Evolutionary conservation across 2,113 vertebrate genomes (phyloP).

Genomic region (Crotalus viridis): DNA sequence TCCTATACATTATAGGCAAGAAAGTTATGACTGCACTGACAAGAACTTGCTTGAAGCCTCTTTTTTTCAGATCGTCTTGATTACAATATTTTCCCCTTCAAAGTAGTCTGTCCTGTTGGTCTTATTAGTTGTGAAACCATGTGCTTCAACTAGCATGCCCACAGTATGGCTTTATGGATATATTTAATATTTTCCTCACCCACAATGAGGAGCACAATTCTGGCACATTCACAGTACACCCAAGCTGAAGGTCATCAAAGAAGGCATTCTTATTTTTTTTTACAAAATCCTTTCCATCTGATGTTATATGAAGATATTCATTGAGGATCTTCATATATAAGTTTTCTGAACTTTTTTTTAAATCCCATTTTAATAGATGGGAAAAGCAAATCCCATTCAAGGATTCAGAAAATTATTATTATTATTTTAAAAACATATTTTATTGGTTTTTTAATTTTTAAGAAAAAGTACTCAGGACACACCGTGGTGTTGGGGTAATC

Average conservation of each 20-base stretch:
- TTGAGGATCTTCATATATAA: conserved; percentile 8
- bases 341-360: not conserved
- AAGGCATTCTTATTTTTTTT: not conserved
- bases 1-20: not conserved
- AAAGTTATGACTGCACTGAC: not conserved
- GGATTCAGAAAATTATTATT: not conserved
- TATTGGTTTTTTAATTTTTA: no score
- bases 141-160: not conserved
- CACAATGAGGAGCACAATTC: not conserved
- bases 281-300: conserved; percentile 5
- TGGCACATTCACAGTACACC: not conserved
- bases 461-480: no score
- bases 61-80: not conserved
- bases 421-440: no score
- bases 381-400: not conserved
- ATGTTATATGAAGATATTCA: conserved; percentile 12
- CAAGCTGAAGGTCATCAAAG: not conserved
- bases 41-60: not conserved
- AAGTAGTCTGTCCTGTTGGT: not conserved
- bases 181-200: not conserved
- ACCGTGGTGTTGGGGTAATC: no score
- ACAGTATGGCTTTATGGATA: not conserved
- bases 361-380: conserved; percentile 15
- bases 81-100: not conserved
- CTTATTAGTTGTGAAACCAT: not conserved